Evolutionary conservation across 2,113 vertebrate species (phyloP).

Genomic region (Sebastes fasciatus): DNA sequence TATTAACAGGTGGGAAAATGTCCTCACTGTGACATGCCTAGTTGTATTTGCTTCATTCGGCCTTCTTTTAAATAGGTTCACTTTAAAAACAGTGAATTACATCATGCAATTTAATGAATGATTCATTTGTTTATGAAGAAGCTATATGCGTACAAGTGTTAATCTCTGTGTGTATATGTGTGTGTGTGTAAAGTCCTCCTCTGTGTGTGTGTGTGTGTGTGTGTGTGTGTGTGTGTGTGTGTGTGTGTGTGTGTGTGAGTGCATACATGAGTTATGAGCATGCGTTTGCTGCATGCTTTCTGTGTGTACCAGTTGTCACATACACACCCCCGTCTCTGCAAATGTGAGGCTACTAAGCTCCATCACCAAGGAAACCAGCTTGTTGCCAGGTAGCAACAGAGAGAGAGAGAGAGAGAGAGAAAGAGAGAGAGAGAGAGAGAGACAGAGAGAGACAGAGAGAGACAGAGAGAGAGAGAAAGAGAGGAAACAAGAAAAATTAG

Average conservation of each 20-base stretch:
- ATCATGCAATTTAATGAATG: background rate
- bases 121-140: slow-evolving; percentile 2
- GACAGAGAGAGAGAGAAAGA: slow-evolving; percentile 3
- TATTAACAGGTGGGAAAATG: no score
- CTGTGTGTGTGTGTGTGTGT: background rate
- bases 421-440: slow-evolving; percentile 34
- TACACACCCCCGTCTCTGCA: slow-evolving; percentile 58
- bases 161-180: background rate
- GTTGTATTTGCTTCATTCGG: background rate
- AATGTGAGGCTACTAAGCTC: slow-evolving; percentile 74
- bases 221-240: background rate
- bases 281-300: slow-evolving; percentile 55
- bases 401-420: slow-evolving; percentile 41
- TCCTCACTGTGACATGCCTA: no score
- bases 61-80: background rate
- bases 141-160: background rate
- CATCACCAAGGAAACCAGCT: slow-evolving; percentile 80
- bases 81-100: slow-evolving; percentile 8
- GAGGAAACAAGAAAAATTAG: slow-evolving; percentile 33
- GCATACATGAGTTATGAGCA: slow-evolving; percentile 27
- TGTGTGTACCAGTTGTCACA: slow-evolving; percentile 55
- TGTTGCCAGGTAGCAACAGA: slow-evolving; percentile 80
- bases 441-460: slow-evolving; percentile 17
- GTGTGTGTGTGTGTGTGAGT: background rate
- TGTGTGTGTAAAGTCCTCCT: background rate